A percentile compares a stretch with the other conserved stretches of the same genome.
Evolutionary conservation across 2,888 invertebrate species (phyloP).

Genomic region (Litoditis marina): DNA sequence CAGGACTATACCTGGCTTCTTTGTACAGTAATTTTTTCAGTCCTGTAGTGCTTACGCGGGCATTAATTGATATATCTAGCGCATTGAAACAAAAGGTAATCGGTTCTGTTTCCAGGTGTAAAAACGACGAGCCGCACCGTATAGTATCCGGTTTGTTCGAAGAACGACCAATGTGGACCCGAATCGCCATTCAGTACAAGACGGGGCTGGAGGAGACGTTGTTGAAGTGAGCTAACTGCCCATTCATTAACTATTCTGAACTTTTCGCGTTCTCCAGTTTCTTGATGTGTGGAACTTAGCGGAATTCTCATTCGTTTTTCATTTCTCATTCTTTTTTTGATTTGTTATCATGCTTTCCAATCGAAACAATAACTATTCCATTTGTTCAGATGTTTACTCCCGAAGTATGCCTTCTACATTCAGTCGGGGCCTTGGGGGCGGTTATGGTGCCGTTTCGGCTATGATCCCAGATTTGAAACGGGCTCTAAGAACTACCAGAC

Average conservation of each 20-base stretch:
- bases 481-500: slow-evolving; percentile 80
- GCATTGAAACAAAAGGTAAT: no score
- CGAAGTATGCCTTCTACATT: slow-evolving; percentile 81
- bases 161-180: slow-evolving; percentile 84
- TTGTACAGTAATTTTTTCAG: no score
- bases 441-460: slow-evolving; percentile 84
- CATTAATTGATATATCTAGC: no score
- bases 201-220: slow-evolving; percentile 53
- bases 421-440: slow-evolving; percentile 86
- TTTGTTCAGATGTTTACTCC: slow-evolving; percentile 70
- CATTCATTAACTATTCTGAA: neutral
- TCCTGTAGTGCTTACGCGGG: no score
- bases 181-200: slow-evolving; percentile 70
- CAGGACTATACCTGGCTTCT: no score
- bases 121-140: slow-evolving; percentile 51
- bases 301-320: no score
- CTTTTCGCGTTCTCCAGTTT: no score
- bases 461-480: slow-evolving; percentile 82
- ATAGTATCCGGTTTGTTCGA: slow-evolving; percentile 72
- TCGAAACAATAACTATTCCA: neutral
- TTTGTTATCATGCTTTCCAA: neutral
- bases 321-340: no score
- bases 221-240: slow-evolving; percentile 67
- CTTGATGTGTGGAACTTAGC: no score
- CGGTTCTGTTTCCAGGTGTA: slow-evolving; percentile 43